Base-by-base conservation (phyloP, 2,797 vertebrate species). In the Epinephelus coioides region DNA sequence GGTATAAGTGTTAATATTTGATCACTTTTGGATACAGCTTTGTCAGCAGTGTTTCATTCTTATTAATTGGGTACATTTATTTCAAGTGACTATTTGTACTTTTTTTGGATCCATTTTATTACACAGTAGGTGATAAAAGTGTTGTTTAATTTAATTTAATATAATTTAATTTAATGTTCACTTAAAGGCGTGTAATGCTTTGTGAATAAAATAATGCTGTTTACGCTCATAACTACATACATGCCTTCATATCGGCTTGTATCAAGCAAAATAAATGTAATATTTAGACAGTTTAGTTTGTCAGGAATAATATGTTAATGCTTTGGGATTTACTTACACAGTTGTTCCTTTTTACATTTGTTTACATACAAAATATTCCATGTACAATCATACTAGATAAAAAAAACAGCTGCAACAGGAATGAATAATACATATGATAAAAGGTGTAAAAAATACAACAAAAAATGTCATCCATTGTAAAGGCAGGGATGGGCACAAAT, bases 1-100 rank as follows among this genome's bases (percentile, higher is more conserved):
- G 25, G 51, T 54, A 21, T 40, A 47, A n/a, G 44, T 62, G 53
- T 65, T 76, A 59, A 73, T 73, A 46, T 70, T 69, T 47, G 14
- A 51, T 62, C 44, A 60, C 23, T 46, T 72, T 59, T 63, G 17
- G 64, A 17, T 54, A 43, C 11, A 57, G 17, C 50, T 54, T 50
- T 50, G 47, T 70, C 23, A 46, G 43, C 1, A 0, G 3, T 21
- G 3, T 70, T 73, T 53, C 27, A 44, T 21, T 40, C 25, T 46
- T 47, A 54, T 9, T 46, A 68, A 69, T 49, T 67, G 43, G n/a
- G 2, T 46, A 1, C 27, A 30, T 30, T 30, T 30, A 30, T 30
- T 30, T 30, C 27, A 30, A 30, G 27, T 30, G 27, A n/a, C 0
- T 43, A 12, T 61, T 46, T 13, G 9, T 43, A 12, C 40, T 34